Conservation (phyloP, 1,140 invertebrate species). For the Drosophila biarmipes region DNA sequence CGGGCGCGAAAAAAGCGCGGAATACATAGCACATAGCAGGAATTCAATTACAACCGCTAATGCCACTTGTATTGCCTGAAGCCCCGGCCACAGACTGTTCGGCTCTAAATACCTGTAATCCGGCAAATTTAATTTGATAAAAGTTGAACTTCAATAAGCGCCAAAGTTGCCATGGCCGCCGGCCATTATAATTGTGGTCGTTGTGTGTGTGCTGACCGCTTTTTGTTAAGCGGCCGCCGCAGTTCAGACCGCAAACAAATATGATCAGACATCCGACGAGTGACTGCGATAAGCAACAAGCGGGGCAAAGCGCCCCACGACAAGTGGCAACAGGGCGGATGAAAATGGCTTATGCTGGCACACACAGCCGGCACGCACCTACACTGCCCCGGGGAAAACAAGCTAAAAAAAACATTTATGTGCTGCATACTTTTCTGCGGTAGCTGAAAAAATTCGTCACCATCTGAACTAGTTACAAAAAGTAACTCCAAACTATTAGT, state of each 20-base stretch:
- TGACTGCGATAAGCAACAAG: constrained; percentile 59
- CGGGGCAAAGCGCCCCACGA: background rate
- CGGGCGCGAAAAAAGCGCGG: constrained; percentile 9
- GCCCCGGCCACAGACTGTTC: constrained; percentile 65
- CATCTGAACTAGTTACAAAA: constrained; percentile 11
- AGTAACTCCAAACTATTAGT: background rate
- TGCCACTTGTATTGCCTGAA: constrained; percentile 73
- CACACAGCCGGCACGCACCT: constrained; percentile 2
- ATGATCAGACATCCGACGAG: constrained; percentile 76
- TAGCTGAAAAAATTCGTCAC: constrained; percentile 40
- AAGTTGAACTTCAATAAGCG: constrained; percentile 77
- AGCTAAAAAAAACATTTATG: constrained; percentile 33
- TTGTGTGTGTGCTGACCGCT: constrained; percentile 29
- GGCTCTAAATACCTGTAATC: constrained; percentile 80
- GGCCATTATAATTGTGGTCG: constrained; percentile 73
- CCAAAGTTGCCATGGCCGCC: constrained; percentile 48
- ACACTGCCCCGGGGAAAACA: constrained; percentile 32
- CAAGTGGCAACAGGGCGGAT: constrained; percentile 63
- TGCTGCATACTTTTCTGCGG: constrained; percentile 63
- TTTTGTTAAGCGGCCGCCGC: constrained; percentile 68
- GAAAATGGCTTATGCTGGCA: constrained; percentile 60
- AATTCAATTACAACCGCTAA: constrained; percentile 82
- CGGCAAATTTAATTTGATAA: constrained; percentile 81
- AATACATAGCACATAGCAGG: constrained; percentile 52
- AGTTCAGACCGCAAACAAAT: constrained; percentile 75